Evolutionary conservation across 2,888 invertebrate genomes (phyloP), one percentile per base, ranked within the genome.

Genomic region (Philonicus albiceps): DNA sequence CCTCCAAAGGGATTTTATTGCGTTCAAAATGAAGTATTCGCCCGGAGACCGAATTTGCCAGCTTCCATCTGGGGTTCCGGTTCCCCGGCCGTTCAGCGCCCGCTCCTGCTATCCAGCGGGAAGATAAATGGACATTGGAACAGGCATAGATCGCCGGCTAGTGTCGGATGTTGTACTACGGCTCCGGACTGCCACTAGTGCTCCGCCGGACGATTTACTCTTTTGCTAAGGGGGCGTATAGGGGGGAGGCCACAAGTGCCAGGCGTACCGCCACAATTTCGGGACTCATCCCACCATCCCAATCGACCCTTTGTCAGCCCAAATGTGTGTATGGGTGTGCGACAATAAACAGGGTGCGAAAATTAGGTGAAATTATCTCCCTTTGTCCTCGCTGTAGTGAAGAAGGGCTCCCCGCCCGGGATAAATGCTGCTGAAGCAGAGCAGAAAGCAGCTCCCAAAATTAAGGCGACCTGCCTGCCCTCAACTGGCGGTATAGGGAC

Each of bases 1-100:
- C 91, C 91, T 91, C 90, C 90, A 90, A 91, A 91, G 91, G 91
- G 91, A 91, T 91, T 92, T 92, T 92, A 92, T 91, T 91, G 91
- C 91, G 84, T 87, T 86, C 86, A 73, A 87, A 87, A 87, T 87
- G 87, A 87, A 87, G 84, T 87, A 87, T 87, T 86, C 72, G 76
- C 11, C 34, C 84, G 78, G 78, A 84, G 64, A 87, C 86, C 86
- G 86, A 86, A 84, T 87, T 86, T 87, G 86, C 75, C 87, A 87
- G 86, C 27, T 76, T 81, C 81, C 87, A 87, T 87, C 87, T 87
- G 87, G 87, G 81, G 76, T 84, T 64, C 30, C 31, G 55, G 34
- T 19, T 53, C 31, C 81, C 34, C 22, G 27, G 30, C 27, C 22
- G 49, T 27, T 37, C 27, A 30, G 16, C 49, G 53, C 80, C 27